phyloP scores from a whole-genome alignment of 2,888 invertebrate genomes.

The Thecophora atra region DNA sequence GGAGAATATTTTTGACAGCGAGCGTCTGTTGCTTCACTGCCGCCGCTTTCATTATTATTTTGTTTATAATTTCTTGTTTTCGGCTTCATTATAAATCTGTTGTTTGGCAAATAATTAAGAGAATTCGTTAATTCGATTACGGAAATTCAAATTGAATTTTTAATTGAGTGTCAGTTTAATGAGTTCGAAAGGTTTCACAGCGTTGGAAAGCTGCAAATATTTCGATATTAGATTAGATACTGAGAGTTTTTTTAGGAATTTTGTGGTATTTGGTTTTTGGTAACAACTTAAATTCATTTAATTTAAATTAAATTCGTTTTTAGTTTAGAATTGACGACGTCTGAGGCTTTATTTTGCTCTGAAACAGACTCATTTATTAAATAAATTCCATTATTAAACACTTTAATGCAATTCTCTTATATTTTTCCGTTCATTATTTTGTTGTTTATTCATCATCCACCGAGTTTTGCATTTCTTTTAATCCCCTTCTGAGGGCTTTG shows the following conservation, averaged over 20 bases:
- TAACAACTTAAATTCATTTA: not conserved
- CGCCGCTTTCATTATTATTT: constrained; percentile 25
- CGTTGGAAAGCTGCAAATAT: not conserved
- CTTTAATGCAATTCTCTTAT: not conserved
- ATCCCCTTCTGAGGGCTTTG: too few relatives aligned
- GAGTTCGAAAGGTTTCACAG: not conserved
- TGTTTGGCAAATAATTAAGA: constrained; percentile 4
- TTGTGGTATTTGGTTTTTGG: not conserved
- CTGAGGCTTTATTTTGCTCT: not conserved
- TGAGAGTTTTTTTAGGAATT: not conserved
- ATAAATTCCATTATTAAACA: not conserved
- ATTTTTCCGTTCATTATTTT: not conserved
- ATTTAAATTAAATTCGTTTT: not conserved
- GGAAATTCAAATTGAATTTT: constrained; percentile 28
- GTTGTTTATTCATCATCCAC: not conserved
- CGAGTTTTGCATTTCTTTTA: too few relatives aligned
- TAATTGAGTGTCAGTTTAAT: constrained; percentile 28
- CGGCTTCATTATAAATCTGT: not conserved
- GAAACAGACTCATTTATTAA: too few relatives aligned
- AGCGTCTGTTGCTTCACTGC: constrained; percentile 8
- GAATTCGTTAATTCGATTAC: constrained; percentile 7
- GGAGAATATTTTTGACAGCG: constrained; percentile 11
- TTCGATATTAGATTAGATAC: not conserved
- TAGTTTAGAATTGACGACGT: not conserved
- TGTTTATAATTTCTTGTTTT: constrained; percentile 16